Percentiles rank a stretch among this genome's conserved stretches.
Evolutionary conservation across 2,797 vertebrate species (phyloP).

Genomic region (Anabas testudineus): DNA sequence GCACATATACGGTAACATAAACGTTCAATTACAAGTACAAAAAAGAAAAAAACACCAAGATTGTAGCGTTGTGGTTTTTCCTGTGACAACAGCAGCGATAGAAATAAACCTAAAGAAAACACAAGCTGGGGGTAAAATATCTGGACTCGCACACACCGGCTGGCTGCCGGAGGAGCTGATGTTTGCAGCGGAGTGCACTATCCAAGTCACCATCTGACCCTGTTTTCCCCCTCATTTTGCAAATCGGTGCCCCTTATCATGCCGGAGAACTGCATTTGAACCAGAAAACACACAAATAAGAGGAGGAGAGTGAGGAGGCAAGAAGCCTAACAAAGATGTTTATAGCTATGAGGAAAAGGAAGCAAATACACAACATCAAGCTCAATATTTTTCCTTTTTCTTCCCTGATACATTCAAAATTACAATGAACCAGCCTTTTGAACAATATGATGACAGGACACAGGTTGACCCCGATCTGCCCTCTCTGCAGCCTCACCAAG

Average conservation of each 20-base stretch:
- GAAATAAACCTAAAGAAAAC: conserved; percentile 72
- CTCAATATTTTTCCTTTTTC: background rate
- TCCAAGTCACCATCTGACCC: conserved; percentile 73
- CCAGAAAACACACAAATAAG: conserved; percentile 61
- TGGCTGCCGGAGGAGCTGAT: conserved; percentile 13
- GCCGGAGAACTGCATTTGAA: conserved; percentile 60
- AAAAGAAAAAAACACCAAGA: conserved; percentile 48
- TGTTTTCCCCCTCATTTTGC: conserved; percentile 64
- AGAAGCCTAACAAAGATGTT: conserved; percentile 16
- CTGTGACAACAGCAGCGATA: conserved; percentile 51
- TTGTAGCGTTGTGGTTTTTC: conserved; percentile 60
- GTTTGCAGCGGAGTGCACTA: conserved; percentile 39
- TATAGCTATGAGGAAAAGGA: conserved; percentile 25
- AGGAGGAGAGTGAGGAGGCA: conserved; percentile 10
- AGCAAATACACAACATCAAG: conserved; percentile 12
- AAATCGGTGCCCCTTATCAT: conserved; percentile 64
- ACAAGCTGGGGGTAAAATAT: conserved; percentile 48
- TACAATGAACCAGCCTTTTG: conserved; percentile 1
- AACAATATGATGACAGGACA: conserved; percentile 25
- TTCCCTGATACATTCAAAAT: background rate
- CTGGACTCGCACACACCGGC: conserved; percentile 1
- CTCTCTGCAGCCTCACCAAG: conserved; percentile 10
- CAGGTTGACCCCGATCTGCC: conserved; percentile 31
- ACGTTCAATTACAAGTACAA: conserved; percentile 59
- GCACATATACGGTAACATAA: conserved; percentile 49